Base-by-base conservation (phyloP, 2,797 vertebrate genomes). In the Philypnodon macrostomus region DNA sequence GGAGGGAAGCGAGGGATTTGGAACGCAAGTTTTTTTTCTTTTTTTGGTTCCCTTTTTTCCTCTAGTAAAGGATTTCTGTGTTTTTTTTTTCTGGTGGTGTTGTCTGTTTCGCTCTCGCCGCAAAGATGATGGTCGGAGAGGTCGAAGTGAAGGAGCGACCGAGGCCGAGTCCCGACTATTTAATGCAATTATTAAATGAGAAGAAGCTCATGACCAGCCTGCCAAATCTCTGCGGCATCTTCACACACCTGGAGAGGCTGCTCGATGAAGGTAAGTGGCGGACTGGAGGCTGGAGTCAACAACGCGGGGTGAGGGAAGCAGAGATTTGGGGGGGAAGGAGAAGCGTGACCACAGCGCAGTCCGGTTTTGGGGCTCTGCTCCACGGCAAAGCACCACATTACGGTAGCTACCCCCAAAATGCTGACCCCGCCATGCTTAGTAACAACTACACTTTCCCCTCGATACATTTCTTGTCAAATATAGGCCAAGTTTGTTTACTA, bases 191-290 rank as follows among this genome's bases (percentile, higher is more conserved):
- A 47, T 77, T 92, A 57, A 92, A 92, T 81, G 91, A 92, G 58
- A 92, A 92, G 80, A 92, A 92, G 87, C 89, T 92, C 50, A 91
- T 92, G 91, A 90, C 88, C 67, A 92, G 90, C 63, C 80, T 92
- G 84, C 91, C 91, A 44, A 92, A 92, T 75, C 90, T 92, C 77
- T 91, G 91, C 79, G 90, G 90, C 45, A 91, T 92, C 84, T 92
- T 92, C 82, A 92, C 91, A 49, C 91, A 97, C 85, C 93, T 98
- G 48, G 95, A 98, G 78, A 79, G 96, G 89, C 93, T 98, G 58
- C 92, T 98, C 74, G 95, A 98, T 58, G 96, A 98, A 93, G 96
- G 96, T 96, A 92, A 90, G 78, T 9, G 56, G 41, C 27, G 4
- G 58, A 56, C 17, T 57, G 53, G 35, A 36, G 46, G 8, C 37